Evolutionary conservation across 2,797 vertebrate species (phyloP).

Genomic region (Notolepis coatsorum): DNA sequence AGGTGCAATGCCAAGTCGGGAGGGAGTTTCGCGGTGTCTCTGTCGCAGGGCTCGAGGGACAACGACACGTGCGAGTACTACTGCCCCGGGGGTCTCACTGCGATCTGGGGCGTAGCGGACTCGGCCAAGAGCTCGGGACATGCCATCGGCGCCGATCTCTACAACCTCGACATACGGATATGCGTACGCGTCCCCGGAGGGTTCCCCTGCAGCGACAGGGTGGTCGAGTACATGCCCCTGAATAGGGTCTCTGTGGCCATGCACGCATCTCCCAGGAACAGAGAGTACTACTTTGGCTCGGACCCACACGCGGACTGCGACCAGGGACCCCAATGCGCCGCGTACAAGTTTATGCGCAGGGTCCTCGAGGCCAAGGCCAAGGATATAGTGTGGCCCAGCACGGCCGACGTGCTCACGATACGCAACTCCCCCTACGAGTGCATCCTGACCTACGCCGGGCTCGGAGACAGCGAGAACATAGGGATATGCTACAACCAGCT

Average conservation of each 20-base stretch:
- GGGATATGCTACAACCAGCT: neutral
- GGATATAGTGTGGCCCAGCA: neutral
- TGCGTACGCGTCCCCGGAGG: too few species aligned
- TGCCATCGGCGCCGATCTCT: too few species aligned
- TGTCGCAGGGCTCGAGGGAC: too few species aligned
- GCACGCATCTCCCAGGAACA: neutral
- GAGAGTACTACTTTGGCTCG: conserved; percentile 11
- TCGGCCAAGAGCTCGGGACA: too few species aligned
- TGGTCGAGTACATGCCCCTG: too few species aligned
- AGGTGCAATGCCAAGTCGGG: too few species aligned
- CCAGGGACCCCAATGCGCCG: neutral
- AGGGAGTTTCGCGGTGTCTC: too few species aligned
- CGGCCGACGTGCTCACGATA: neutral
- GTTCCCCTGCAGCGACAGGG: too few species aligned
- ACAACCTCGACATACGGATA: too few species aligned
- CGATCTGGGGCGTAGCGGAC: too few species aligned
- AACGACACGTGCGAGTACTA: too few species aligned
- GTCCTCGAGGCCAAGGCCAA: neutral
- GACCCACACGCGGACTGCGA: neutral
- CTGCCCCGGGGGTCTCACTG: too few species aligned
- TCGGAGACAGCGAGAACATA: neutral
- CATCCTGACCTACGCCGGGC: conserved; percentile 1
- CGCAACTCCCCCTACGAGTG: neutral
- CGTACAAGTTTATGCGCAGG: neutral
- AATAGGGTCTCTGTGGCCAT: neutral